Evolutionary conservation across 2,113 vertebrate species (phyloP).

Genomic region (Tichodroma muraria): DNA sequence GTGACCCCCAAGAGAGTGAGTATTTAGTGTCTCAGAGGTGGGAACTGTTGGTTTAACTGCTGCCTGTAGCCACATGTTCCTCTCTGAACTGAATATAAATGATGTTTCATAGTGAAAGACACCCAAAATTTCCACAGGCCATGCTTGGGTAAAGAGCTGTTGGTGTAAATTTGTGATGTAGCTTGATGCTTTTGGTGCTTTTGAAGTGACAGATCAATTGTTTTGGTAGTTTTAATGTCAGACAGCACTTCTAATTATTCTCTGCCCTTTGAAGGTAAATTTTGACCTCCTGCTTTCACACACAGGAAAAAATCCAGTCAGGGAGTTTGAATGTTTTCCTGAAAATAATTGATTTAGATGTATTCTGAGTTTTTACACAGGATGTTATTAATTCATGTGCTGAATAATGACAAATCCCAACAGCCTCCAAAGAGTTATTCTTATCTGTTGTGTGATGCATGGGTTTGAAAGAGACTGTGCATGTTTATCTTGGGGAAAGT

Average conservation of each 20-base stretch:
- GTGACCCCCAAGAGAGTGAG: neutral
- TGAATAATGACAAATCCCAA: neutral
- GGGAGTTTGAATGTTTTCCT: neutral
- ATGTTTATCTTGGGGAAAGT: neutral
- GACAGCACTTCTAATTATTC: neutral
- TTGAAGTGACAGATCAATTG: neutral
- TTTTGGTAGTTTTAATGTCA: neutral
- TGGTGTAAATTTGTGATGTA: neutral
- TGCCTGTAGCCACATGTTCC: neutral
- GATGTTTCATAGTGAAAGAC: neutral
- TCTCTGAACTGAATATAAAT: neutral
- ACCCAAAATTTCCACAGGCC: neutral
- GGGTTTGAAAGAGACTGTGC: neutral
- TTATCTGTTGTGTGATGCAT: neutral
- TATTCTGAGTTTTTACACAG: neutral
- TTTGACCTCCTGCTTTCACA: neutral
- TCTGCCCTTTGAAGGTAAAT: neutral
- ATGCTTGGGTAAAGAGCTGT: neutral
- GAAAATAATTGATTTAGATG: neutral
- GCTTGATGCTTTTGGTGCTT: neutral
- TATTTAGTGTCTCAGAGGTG: neutral
- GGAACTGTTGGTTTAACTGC: neutral
- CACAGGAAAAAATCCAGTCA: neutral
- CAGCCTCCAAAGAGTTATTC: neutral
- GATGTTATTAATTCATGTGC: neutral